Evolutionary conservation across 2,113 vertebrate species (phyloP).

Genomic region (Melanerpes formicivorus): DNA sequence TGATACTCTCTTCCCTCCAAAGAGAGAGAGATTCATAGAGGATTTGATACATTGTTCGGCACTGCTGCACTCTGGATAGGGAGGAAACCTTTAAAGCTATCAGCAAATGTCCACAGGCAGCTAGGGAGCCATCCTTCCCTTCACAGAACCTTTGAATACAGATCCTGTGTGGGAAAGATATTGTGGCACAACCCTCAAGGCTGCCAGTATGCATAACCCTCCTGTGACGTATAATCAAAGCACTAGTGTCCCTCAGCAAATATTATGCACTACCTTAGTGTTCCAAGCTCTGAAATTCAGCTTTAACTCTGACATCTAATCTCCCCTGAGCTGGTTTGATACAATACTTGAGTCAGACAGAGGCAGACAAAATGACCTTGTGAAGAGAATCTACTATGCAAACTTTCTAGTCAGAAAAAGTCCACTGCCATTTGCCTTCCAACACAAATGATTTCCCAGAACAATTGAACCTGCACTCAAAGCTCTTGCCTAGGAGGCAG

Average conservation of each 20-base stretch:
- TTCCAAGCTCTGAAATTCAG: conserved; percentile 17
- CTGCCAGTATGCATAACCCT: neutral
- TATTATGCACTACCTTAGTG: neutral
- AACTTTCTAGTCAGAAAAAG: neutral
- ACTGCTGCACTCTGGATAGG: neutral
- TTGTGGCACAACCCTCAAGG: conserved; percentile 4
- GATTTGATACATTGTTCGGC: neutral
- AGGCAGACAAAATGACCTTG: neutral
- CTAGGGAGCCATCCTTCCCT: conserved; percentile 19
- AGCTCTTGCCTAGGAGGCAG: neutral
- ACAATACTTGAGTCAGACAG: neutral
- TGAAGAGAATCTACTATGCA: conserved; percentile 5
- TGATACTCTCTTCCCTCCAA: neutral
- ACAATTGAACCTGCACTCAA: neutral
- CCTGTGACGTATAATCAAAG: neutral
- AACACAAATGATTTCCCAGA: neutral
- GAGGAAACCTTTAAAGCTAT: neutral
- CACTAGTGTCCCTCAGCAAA: conserved; percentile 38
- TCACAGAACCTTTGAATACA: neutral
- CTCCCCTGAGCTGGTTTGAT: conserved; percentile 11
- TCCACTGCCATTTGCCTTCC: neutral
- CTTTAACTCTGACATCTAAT: neutral
- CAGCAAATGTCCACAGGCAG: neutral
- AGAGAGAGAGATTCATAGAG: neutral
- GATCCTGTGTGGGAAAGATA: neutral